These are phyloP conservation scores for Argyresthia goedartella DNA, from an alignment of 2,888 invertebrate genomes.

Conservation along the genomic window DNA sequence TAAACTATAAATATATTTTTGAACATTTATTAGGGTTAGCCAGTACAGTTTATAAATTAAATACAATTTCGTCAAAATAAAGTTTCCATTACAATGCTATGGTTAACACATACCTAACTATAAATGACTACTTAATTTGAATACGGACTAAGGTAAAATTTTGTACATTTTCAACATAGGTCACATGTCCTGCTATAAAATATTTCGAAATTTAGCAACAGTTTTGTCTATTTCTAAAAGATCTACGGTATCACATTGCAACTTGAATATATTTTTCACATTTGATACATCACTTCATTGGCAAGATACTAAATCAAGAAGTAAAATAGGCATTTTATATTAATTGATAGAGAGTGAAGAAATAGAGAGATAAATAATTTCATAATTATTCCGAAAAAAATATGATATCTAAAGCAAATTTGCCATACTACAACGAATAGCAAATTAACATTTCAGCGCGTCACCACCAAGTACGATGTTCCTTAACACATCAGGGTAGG, in stretches of 20 bases:
- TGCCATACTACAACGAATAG: conserved; percentile 61
- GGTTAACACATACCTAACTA: conserved; percentile 47
- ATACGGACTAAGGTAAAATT: conserved; percentile 39
- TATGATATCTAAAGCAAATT: conserved; percentile 25
- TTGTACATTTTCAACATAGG: conserved; percentile 49
- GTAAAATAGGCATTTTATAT: conserved; percentile 29
- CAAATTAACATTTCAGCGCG: conserved; percentile 36
- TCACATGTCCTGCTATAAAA: conserved; percentile 19
- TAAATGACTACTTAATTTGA: conserved; percentile 29
- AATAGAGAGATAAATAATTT: conserved; percentile 44
- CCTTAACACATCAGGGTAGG: conserved; percentile 55
- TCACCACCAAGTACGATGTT: conserved; percentile 53
- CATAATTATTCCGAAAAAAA: conserved; percentile 27
- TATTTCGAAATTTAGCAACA: conserved; percentile 15
- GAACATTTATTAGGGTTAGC: conserved; percentile 42
- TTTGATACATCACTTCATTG: conserved; percentile 54
- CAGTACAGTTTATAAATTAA: conserved; percentile 37
- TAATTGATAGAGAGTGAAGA: conserved; percentile 60
- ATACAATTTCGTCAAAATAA: conserved; percentile 46
- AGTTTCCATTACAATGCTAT: conserved; percentile 35
- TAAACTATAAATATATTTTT: not conserved
- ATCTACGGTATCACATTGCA: conserved; percentile 64
- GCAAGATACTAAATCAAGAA: conserved; percentile 57
- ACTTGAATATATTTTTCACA: conserved; percentile 39
- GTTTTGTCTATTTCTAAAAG: conserved; percentile 36